Evolutionary conservation across 2,797 vertebrate genomes (phyloP), one percentile per base, ranked within the genome.

Genomic region (Syngnathus rostellatus): DNA sequence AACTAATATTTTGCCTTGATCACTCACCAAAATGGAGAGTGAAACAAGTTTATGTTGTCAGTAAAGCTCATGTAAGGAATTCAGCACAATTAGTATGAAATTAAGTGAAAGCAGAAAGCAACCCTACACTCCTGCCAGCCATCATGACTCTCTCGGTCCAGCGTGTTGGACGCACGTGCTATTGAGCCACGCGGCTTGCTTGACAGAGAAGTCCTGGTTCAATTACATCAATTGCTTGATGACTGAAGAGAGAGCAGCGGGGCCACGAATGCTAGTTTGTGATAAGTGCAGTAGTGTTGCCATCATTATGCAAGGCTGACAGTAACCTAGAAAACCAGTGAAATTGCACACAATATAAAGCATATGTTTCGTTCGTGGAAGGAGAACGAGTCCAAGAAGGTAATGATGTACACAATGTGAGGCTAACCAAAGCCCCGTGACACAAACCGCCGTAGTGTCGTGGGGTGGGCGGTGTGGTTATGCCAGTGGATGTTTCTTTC

Each of bases 81-180:
- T 93, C 92, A 79, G 89, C 86, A 93, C 93, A 96, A 95, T 98
- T 95, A 97, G 93, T 83, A 96, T 95, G 93, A 95, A 95, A 95
- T 96, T 90, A 94, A 96, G 96, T 93, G 94, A 96, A 93, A 74
- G 90, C 91, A 65, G 87, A 84, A 72, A 84, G 81, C 79, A 77
- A 68, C 85, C 69, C 86, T 77, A 83, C 86, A 79, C 85, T 85
- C 82, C 87, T 85, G 85, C 81, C 83, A 68, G 77, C 79, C 83
- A 93, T 90, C 85, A 85, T 89, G 89, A 87, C 90, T 91, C 91
- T 93, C 92, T 94, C 95, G 94, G 93, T 94, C 94, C 92, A 87
- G 66, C 90, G 90, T 91, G 93, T 91, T 93, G 88, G 79, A 82
- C 82, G 89, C 88, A 88, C 80, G 88, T 81, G 86, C 92, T 92